Percentiles rank a stretch among this genome's conserved stretches.
These are phyloP conservation scores for Bugula neritina DNA, from an alignment of 2,888 invertebrate species.

Conservation along the genomic window DNA sequence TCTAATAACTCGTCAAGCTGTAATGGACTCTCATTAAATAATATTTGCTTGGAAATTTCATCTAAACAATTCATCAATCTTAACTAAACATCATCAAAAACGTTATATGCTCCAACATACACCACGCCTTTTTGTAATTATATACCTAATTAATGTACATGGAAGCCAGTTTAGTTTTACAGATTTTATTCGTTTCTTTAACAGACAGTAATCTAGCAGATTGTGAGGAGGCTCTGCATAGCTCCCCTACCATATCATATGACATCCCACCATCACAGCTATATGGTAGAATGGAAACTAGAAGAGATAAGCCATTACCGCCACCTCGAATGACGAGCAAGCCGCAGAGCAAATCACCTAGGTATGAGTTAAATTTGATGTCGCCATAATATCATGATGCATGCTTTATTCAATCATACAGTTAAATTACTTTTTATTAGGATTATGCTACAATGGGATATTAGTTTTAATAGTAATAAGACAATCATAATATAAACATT, in stretches of 20 bases:
- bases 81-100: not conserved
- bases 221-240: slow-evolving; percentile 21
- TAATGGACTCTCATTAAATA: not conserved
- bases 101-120: too few species aligned
- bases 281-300: not conserved
- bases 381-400: too few species aligned
- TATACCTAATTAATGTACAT: too few species aligned
- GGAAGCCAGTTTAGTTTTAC: too few species aligned
- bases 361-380: too few species aligned
- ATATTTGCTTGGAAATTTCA: not conserved
- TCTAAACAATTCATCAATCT: not conserved
- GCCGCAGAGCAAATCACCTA: not conserved
- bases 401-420: too few species aligned
- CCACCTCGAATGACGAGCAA: slow-evolving; percentile 17
- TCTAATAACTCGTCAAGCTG: not conserved
- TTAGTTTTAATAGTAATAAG: too few species aligned
- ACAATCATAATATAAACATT: too few species aligned
- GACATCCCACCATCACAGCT: slow-evolving; percentile 9
- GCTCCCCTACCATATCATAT: not conserved
- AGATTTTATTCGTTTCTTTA: too few species aligned
- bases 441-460: too few species aligned
- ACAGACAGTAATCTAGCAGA: slow-evolving; percentile 23
- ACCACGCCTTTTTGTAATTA: too few species aligned
- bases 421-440: too few species aligned
- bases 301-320: slow-evolving; percentile 6